Evolutionary conservation across 2,888 invertebrate species (phyloP), one percentile per base, ranked within the genome.

Genomic region (Cantharis rustica): DNA sequence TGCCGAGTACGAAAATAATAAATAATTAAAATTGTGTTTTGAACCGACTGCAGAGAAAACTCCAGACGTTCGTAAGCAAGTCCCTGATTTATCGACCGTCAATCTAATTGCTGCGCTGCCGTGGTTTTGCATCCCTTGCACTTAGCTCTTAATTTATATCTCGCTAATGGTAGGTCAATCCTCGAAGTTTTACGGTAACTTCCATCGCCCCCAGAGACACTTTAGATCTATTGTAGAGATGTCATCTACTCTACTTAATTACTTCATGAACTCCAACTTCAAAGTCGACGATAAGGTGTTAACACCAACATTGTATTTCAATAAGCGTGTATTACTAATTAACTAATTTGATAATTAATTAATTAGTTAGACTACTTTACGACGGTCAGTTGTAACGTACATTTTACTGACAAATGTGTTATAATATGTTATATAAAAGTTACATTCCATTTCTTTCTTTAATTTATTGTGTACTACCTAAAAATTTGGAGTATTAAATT

Each of bases 111-210:
- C 71, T 76, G 75, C 73, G 79, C 76, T 75, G 75, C 75, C 73
- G 76, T 78, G 80, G 78, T 79, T 79, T 78, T 78, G 79, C 76
- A 80, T 80, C 79, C 76, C 69, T 78, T 80, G 79, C 80, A 79
- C 76, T 80, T 78, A 78, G 76, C 80, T 79, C 77, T 80, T 76
- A 80, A 80, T 80, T 80, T 79, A 79, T 79, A 75, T 78, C 76
- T 68, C 76, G 61, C 76, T 79, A 79, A 80, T 79, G 76, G 74
- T 47, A 70, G 78, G 79, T 79, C 80, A 79, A 77, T 75, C 71
- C 73, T 69, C 69, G 7, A 15, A 73, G 71, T 73, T 78, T 66
- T 72, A 69, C 69, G 64, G 62, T 23, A 47, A 71, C 68, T 69
- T 61, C 47, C 16, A 11, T 16, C 11, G n/a, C 70, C 23, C 66